A percentile compares a stretch with the other conserved stretches of the same genome.
Evolutionary conservation across 1,140 invertebrate species (phyloP).

Genomic region (Sycophila sp.): DNA sequence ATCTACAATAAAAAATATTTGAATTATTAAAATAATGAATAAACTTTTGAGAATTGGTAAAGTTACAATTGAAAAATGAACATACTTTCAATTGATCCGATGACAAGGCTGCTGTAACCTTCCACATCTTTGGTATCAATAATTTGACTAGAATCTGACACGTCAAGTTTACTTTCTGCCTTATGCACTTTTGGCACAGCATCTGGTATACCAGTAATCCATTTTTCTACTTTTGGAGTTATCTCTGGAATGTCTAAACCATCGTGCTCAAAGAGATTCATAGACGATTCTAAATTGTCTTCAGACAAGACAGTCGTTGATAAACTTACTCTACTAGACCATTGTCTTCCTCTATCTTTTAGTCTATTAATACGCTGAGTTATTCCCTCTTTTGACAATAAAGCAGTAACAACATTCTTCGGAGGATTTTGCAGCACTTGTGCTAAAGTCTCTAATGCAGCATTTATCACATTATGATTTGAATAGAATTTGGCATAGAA

Average conservation of each 20-base stretch:
- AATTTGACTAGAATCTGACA: slow-evolving; percentile 37
- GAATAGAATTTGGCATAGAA: slow-evolving; percentile 73
- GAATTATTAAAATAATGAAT: neutral
- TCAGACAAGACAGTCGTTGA: slow-evolving; percentile 60
- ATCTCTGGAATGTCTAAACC: slow-evolving; percentile 57
- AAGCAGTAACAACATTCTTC: slow-evolving; percentile 68
- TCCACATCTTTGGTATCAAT: slow-evolving; percentile 49
- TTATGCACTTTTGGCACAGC: slow-evolving; percentile 31
- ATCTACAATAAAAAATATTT: slow-evolving; percentile 40
- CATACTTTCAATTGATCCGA: slow-evolving; percentile 52
- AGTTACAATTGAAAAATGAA: slow-evolving; percentile 16
- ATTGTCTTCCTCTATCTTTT: slow-evolving; percentile 46
- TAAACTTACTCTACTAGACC: slow-evolving; percentile 56
- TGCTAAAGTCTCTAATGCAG: slow-evolving; percentile 82
- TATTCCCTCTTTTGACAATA: slow-evolving; percentile 71
- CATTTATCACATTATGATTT: slow-evolving; percentile 88
- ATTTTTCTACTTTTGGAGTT: slow-evolving; percentile 52
- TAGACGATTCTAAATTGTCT: slow-evolving; percentile 57
- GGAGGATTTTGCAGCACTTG: slow-evolving; percentile 76
- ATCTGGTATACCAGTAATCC: slow-evolving; percentile 49
- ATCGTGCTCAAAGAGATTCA: slow-evolving; percentile 57
- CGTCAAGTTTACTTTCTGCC: slow-evolving; percentile 32
- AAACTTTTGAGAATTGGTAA: slow-evolving; percentile 17
- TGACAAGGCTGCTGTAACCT: slow-evolving; percentile 50
- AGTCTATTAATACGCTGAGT: slow-evolving; percentile 58